Evolutionary conservation across 1,140 invertebrate genomes (phyloP), one percentile per base, ranked within the genome.

Genomic region (Olivierus martensii): DNA sequence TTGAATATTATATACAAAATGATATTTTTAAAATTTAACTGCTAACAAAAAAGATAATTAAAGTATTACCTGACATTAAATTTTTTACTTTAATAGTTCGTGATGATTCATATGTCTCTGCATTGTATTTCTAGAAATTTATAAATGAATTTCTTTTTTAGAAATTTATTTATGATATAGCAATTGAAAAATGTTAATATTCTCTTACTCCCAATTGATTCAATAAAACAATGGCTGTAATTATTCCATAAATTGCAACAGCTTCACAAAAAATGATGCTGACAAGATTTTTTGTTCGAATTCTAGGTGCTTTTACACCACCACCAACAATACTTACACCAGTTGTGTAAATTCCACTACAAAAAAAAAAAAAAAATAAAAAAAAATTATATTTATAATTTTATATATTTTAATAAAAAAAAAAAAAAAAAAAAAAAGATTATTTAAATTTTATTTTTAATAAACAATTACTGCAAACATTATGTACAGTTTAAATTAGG

Each of bases 231-330:
- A 98, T 96, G 34, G 93, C 91, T 63, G 93, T 93, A 65, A 97
- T 97, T 19, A 98, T 78, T n/a, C 93, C 93, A 69, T 97, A 98
- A 71, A 98, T 98, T 49, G 93, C 93, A 1, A 98, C 93, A 62
- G 93, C 93, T 73, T 98, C 93, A 69, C 93, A 98, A 75, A 98
- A 97, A 69, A 98, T 97, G 65, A 98, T 93, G 48, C 91, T 96
- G 64, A 99, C 95, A 61, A 99, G 79, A 73, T 99, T 99, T 73
- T 99, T 99, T 45, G 95, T 99, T 72, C 97, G 92, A 67, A 99
- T 99, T 62, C 95, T 76, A 5, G 95, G 95, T 17, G 94, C 91
- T 74, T 97, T 97, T 0, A 99, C 94, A 67, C 95, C 95, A 59
- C 85, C 95, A 50, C 95, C 95, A 46, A 98, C 74, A 67, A 99